Evolutionary conservation across 2,888 invertebrate genomes (phyloP).

Genomic region (Clepsis dumicolana): DNA sequence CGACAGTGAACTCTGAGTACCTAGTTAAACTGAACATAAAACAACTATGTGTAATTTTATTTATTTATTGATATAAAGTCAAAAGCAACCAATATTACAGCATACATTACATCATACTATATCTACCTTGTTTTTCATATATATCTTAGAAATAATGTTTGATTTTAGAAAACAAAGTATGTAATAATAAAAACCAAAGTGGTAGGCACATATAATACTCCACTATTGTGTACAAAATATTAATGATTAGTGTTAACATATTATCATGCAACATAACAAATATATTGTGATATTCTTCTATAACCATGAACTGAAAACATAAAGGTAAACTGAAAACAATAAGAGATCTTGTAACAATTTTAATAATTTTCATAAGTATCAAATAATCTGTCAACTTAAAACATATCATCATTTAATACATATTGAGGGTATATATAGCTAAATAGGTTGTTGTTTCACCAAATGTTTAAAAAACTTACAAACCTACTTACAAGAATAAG

Average conservation of each 20-base stretch:
- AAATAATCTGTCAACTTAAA: constrained; percentile 12
- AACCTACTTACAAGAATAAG: background rate
- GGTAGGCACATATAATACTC: constrained; percentile 34
- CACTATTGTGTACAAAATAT: constrained; percentile 36
- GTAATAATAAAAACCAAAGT: constrained; percentile 40
- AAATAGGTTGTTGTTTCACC: background rate
- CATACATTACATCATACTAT: constrained; percentile 72
- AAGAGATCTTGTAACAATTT: constrained; percentile 27
- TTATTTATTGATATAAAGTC: constrained; percentile 82
- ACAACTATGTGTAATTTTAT: constrained; percentile 56
- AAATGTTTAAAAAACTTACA: constrained; percentile 4
- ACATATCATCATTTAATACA: constrained; percentile 4
- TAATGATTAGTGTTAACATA: constrained; percentile 36
- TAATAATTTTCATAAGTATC: constrained; percentile 10
- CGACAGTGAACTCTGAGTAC: background rate
- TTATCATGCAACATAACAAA: constrained; percentile 36
- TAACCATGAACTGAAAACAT: constrained; percentile 21
- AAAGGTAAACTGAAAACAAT: constrained; percentile 23
- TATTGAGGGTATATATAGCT: constrained; percentile 1
- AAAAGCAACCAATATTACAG: constrained; percentile 84
- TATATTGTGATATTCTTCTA: constrained; percentile 21
- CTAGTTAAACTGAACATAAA: constrained; percentile 49
- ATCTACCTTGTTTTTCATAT: constrained; percentile 63
- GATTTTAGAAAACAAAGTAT: constrained; percentile 40
- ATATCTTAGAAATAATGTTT: constrained; percentile 59